Conservation (phyloP, 2,797 vertebrate genomes). For the Eupleurogrammus muticus region DNA sequence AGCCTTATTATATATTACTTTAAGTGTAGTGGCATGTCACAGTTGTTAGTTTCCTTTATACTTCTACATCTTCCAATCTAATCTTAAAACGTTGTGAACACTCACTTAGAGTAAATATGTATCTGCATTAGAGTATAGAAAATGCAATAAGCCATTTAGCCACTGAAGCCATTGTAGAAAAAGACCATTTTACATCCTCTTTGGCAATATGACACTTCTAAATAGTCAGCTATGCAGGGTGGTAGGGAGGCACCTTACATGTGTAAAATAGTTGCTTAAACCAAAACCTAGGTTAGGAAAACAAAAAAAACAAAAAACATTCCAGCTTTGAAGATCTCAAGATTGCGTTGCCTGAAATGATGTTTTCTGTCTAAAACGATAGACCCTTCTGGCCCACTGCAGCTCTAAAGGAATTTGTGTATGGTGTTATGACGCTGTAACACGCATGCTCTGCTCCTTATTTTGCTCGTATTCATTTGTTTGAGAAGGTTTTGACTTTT, state of each 20-base stretch:
- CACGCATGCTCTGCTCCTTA: background rate
- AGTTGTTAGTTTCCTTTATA: background rate
- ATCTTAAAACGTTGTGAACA: background rate
- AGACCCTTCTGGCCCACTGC: background rate
- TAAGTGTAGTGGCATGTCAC: background rate
- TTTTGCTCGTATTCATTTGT: background rate
- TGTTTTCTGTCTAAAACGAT: no score
- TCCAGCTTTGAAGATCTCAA: no score
- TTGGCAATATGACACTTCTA: no score
- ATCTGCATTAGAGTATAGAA: background rate
- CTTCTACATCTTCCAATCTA: background rate
- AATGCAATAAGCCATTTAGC: no score
- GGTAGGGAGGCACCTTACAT: no score
- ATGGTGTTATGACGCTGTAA: background rate
- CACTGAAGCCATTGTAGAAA: no score
- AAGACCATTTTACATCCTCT: no score
- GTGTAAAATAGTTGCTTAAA: no score
- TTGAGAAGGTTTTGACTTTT: background rate
- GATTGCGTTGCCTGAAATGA: no score
- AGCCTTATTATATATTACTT: background rate
- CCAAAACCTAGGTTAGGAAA: no score
- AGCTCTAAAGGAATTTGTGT: slow-evolving; percentile 1
- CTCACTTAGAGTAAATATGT: background rate
- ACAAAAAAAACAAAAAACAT: no score
- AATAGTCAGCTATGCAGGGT: no score